These are phyloP conservation scores for Pseudolycoriella hygida DNA, from an alignment of 2,888 invertebrate genomes.

Conservation along the genomic window DNA sequence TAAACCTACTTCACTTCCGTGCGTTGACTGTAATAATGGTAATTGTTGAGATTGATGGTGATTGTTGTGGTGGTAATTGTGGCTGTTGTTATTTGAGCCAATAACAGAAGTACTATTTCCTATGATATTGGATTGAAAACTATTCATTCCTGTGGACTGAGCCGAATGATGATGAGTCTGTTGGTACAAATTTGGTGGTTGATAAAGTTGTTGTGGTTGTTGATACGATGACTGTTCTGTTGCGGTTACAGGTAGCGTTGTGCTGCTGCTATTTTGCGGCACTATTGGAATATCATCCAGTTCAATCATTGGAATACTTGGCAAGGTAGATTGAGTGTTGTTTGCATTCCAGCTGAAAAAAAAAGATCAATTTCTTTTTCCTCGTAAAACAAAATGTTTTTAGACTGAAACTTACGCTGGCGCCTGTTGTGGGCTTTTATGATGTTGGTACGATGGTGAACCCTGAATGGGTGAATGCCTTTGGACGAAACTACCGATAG, in stretches of 20 bases:
- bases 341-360: constrained; percentile 39
- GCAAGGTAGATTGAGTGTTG: constrained; percentile 48
- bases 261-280: constrained; percentile 17
- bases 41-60: constrained; percentile 5
- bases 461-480: constrained; percentile 40
- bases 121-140: no score
- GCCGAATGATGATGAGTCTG: constrained; percentile 1
- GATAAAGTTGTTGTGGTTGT: background rate
- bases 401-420: constrained; percentile 22
- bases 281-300: constrained; percentile 39
- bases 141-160: no score
- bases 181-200: background rate
- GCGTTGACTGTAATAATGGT: background rate
- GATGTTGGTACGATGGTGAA: constrained; percentile 31
- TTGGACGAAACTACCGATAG: constrained; percentile 32
- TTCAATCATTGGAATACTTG: constrained; percentile 59
- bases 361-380: background rate
- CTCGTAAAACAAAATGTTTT: background rate
- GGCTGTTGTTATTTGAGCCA: no score
- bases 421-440: constrained; percentile 28
- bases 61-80: background rate
- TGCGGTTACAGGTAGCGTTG: constrained; percentile 3
- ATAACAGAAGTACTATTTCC: no score
- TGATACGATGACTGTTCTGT: constrained; percentile 5
- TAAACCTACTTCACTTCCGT: constrained; percentile 17